Conservation (phyloP, 2,888 invertebrate genomes). For the Platycheirus rosarum region DNA sequence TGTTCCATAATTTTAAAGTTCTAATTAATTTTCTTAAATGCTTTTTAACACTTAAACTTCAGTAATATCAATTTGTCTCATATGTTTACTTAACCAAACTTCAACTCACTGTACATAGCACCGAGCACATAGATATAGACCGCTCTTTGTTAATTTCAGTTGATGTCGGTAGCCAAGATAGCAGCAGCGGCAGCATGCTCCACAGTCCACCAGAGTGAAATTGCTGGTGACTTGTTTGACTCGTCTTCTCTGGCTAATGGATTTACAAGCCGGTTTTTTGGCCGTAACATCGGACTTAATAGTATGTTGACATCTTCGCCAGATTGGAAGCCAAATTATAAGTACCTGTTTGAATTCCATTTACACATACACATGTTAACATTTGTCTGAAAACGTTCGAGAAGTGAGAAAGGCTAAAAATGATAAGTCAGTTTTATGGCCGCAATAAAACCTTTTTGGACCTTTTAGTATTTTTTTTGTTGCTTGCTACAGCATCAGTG, state of each 20-base stretch:
- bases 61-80: no score
- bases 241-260: conserved; percentile 59
- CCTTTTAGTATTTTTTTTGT: not conserved
- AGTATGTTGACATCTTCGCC: conserved; percentile 66
- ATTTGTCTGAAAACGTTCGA: conserved; percentile 50
- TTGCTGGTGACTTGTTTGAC: conserved; percentile 52
- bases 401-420: conserved; percentile 39
- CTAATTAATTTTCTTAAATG: no score
- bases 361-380: conserved; percentile 66
- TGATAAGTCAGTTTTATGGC: conserved; percentile 45
- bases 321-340: conserved; percentile 67
- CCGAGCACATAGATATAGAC: conserved; percentile 13
- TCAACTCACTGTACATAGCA: conserved; percentile 1
- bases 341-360: conserved; percentile 51
- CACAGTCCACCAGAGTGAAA: conserved; percentile 28
- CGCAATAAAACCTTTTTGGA: conserved; percentile 41
- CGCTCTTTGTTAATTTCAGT: conserved; percentile 39
- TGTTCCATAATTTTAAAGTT: no score
- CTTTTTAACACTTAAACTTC: no score
- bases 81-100: no score
- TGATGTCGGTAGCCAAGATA: conserved; percentile 35
- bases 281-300: conserved; percentile 56
- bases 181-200: conserved; percentile 24
- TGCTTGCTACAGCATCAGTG: conserved; percentile 14
- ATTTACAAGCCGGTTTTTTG: conserved; percentile 61